Conservation (phyloP, 2,888 invertebrate species). For the Xiphydria camelus region DNA sequence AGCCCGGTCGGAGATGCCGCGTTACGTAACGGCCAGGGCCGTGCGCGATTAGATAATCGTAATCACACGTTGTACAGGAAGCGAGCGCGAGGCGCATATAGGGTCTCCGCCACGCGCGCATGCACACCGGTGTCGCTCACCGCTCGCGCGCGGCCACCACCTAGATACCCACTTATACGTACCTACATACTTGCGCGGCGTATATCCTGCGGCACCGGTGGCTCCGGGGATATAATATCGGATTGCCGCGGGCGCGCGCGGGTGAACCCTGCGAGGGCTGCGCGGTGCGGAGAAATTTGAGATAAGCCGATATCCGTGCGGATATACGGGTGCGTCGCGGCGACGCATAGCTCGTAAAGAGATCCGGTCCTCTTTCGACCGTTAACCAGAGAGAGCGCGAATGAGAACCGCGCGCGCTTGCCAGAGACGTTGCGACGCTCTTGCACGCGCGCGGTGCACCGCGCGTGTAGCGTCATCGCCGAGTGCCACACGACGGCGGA, state of each 20-base stretch:
- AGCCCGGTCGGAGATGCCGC: no score
- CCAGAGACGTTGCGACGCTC: background rate
- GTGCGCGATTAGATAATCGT: conserved; percentile 33
- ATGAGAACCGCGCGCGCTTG: no score
- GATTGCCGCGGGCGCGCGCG: background rate
- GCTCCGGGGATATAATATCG: background rate
- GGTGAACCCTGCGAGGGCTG: no score
- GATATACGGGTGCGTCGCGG: no score
- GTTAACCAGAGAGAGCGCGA: no score
- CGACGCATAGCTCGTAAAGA: no score
- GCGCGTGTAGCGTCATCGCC: no score
- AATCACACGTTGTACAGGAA: conserved; percentile 30
- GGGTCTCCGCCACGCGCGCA: no score
- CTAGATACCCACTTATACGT: background rate
- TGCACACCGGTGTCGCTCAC: background rate
- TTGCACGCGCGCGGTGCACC: no score
- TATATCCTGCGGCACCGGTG: background rate
- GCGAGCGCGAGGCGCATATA: no score
- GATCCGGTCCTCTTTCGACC: no score
- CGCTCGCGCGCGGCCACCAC: background rate
- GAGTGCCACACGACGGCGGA: no score
- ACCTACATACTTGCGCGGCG: background rate
- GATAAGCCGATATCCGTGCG: background rate
- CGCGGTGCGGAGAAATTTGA: background rate
- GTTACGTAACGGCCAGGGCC: conserved; percentile 25